Evolutionary conservation across 2,113 vertebrate genomes (phyloP).

Genomic region (Isurus oxyrinchus): DNA sequence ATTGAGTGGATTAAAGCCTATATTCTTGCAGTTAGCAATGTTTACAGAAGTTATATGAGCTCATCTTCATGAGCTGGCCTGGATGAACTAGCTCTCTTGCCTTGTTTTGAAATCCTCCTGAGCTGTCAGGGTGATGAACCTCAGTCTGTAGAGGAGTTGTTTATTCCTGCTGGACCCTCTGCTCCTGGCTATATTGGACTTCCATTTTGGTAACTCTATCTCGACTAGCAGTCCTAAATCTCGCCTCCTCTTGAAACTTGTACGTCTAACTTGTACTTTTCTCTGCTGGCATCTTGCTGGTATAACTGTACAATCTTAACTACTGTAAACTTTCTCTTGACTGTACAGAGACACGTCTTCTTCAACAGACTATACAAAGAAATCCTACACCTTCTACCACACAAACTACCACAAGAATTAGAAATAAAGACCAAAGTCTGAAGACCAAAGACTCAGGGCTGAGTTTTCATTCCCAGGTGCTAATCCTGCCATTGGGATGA

Average conservation of each 20-base stretch:
- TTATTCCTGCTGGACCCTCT: background rate
- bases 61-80: background rate
- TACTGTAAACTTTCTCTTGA: background rate
- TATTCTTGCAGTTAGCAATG: background rate
- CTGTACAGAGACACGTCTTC: background rate
- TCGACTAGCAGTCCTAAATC: background rate
- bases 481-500: too few species aligned
- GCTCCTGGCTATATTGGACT: background rate
- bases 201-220: background rate
- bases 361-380: background rate
- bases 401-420: background rate
- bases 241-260: background rate
- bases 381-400: background rate
- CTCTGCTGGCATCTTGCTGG: background rate
- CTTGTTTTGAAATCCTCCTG: background rate
- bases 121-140: background rate
- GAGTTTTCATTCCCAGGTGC: too few species aligned
- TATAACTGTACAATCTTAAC: background rate
- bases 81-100: background rate
- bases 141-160: background rate
- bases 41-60: background rate
- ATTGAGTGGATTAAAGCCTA: background rate
- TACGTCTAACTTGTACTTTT: background rate
- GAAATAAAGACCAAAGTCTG: background rate
- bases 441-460: too few species aligned